Percentiles rank a stretch among this genome's conserved stretches.
These are phyloP conservation scores for Gadus macrocephalus DNA, from an alignment of 2,113 vertebrate genomes.

Conservation along the genomic window DNA sequence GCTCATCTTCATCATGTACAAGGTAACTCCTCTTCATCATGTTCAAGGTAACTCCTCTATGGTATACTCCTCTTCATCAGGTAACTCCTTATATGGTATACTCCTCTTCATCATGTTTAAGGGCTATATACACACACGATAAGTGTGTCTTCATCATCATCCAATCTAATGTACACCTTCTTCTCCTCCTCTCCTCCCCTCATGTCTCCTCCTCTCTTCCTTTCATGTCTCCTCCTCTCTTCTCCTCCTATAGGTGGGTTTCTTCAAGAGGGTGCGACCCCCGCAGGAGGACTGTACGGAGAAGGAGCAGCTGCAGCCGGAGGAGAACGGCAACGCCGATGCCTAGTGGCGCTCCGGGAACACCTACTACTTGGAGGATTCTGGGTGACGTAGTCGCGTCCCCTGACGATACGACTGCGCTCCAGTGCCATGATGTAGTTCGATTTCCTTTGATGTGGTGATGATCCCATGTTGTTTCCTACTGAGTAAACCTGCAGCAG, in stretches of 20 bases:
- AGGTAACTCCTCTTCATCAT: conserved; percentile 94
- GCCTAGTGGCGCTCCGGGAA: conserved; percentile 63
- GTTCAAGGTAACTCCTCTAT: conserved; percentile 80
- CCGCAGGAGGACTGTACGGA: conserved; percentile 89
- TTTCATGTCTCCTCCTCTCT: neutral
- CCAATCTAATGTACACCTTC: neutral
- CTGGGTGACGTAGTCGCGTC: neutral
- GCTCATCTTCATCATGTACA: conserved; percentile 95
- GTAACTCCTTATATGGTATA: no score
- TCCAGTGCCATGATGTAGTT: no score
- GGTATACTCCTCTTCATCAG: no score
- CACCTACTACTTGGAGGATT: neutral
- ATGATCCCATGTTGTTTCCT: no score
- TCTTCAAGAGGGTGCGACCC: conserved; percentile 94
- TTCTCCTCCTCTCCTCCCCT: neutral
- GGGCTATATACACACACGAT: no score
- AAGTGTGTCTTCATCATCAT: no score
- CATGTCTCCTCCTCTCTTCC: neutral
- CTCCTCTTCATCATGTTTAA: no score
- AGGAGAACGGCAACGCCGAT: conserved; percentile 92
- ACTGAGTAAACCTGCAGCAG: no score
- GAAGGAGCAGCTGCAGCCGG: conserved; percentile 92
- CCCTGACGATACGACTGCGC: no score
- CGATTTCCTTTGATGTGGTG: no score
- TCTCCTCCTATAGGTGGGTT: conserved; percentile 77